Evolutionary conservation across 2,888 invertebrate species (phyloP).

Genomic region (Trachelus tabidus): DNA sequence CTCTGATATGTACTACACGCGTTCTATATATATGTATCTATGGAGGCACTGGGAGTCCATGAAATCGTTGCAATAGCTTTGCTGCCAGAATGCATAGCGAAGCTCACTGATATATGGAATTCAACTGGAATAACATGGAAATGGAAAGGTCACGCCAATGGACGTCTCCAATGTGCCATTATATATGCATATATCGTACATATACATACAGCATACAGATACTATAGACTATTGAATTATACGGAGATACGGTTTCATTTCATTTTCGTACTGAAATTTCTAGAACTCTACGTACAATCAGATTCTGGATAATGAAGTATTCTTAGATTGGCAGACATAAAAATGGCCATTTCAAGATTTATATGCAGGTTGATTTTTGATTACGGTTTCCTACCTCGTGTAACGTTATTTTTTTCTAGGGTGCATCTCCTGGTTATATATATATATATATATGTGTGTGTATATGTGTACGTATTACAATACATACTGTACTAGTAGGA

Average conservation of each 20-base stretch:
- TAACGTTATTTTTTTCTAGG: not conserved
- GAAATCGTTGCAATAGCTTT: conserved; percentile 23
- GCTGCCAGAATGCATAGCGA: not conserved
- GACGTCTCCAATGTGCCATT: not conserved
- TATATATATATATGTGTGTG: not conserved
- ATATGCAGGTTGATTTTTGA: not conserved
- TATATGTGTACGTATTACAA: not conserved
- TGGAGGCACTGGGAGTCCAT: conserved; percentile 10
- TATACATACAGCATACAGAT: not conserved
- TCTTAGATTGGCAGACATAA: not conserved
- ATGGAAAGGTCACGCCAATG: not conserved
- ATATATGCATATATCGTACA: not conserved
- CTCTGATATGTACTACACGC: not conserved
- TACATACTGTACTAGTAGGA: not conserved
- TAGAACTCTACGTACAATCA: not conserved
- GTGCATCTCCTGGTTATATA: not conserved
- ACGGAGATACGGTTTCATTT: not conserved
- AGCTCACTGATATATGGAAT: not conserved
- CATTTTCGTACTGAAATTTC: not conserved
- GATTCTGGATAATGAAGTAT: not conserved
- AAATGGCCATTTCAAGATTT: not conserved
- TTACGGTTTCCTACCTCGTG: not conserved
- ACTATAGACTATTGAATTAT: not conserved
- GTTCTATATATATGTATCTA: too few species aligned
- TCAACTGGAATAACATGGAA: not conserved